These are phyloP conservation scores for Stegodyphus dumicola DNA, from an alignment of 1,140 invertebrate species.

Conservation along the genomic window DNA sequence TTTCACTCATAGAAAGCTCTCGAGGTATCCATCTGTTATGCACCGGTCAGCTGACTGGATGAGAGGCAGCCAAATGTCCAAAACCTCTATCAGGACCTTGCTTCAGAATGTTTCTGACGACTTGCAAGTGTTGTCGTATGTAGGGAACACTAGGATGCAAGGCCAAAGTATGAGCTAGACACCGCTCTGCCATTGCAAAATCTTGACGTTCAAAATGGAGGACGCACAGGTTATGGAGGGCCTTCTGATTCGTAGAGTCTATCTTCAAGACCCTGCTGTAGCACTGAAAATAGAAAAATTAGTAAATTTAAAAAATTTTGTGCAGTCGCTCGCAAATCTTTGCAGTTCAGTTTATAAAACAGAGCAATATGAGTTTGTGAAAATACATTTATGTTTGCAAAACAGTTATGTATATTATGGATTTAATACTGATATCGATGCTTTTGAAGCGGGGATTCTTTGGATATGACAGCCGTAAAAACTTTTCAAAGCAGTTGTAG, in stretches of 20 bases:
- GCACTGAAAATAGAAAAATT: slow-evolving; percentile 74
- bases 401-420: no score
- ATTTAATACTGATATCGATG: no score
- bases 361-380: no score
- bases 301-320: background rate
- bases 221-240: slow-evolving; percentile 94
- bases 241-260: slow-evolving; percentile 92
- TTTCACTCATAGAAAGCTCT: slow-evolving; percentile 40
- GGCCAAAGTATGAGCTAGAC: slow-evolving; percentile 48
- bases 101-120: slow-evolving; percentile 54
- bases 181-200: slow-evolving; percentile 59
- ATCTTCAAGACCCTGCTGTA: slow-evolving; percentile 87
- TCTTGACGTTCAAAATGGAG: slow-evolving; percentile 74
- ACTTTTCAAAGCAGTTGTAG: no score
- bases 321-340: no score
- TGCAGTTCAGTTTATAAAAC: no score
- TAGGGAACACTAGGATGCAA: slow-evolving; percentile 61
- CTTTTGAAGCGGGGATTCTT: no score
- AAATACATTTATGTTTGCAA: no score
- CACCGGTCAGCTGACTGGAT: slow-evolving; percentile 50
- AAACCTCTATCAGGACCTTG: slow-evolving; percentile 38
- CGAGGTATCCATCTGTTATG: background rate
- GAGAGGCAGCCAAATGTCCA: slow-evolving; percentile 31
- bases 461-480: no score
- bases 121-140: slow-evolving; percentile 60